Base-by-base conservation (phyloP, 1,140 invertebrate species). In the Whitmania pigra region DNA sequence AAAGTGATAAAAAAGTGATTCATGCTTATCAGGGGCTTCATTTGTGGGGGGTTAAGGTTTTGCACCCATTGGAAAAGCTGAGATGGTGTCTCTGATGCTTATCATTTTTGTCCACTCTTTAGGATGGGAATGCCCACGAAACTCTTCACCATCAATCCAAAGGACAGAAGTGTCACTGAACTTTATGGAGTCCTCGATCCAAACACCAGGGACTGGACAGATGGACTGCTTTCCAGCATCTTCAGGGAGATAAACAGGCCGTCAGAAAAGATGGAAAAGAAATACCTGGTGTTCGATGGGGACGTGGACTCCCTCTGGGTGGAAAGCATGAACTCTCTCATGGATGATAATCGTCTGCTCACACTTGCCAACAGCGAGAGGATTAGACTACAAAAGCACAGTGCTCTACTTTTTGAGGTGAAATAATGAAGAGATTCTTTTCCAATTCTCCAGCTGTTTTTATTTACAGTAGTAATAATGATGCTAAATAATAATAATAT, bases 311-410 rank as follows among this genome's bases (percentile, higher is more conserved):
- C 91, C 11, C 82, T 93, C 9, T 95, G 92, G 92, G 91, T 94
- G 75, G 92, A 94, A 83, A 94, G 94, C 81, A 93, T 94, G 91
- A 94, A 94, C 82, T 93, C 91, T 0, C 91, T 94, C 9, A 94
- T 95, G 92, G 92, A 95, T 79, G 92, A 95, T 80, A 94, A 94
- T 79, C 89, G 89, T 79, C 80, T 94, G 63, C 79, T 95, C 60
- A 94, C 92, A 0, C 82, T 95, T 73, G 90, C 90, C 0, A 94
- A 94, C 82, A 91, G 92, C 69, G 92, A 95, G 79, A 84, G 92
- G 72, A 93, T 95, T 29, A 86, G 89, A 60, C 82, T 94, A 27
- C 86, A 88, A 77, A 87, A 88, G 74, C 88, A 90, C 74, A 93
- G 91, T 79, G 88, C 89, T 27, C 82, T 94, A 69, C 82, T 95